Base-by-base conservation (phyloP, 2,888 invertebrate genomes). In the Apodemia zela region DNA sequence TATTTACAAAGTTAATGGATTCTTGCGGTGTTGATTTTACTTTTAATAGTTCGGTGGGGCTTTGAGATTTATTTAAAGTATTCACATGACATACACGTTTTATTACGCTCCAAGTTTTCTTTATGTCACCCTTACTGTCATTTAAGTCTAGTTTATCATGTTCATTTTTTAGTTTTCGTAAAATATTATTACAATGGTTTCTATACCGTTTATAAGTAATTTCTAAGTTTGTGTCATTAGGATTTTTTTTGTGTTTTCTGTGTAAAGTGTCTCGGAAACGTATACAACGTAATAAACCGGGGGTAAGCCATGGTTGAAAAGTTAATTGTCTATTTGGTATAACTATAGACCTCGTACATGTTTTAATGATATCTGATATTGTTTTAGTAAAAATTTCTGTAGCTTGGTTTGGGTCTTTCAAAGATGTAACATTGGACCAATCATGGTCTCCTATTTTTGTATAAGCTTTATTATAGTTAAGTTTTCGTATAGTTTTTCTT, bases 361-460 rank as follows among this genome's bases (percentile, higher is more conserved):
- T 10, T 33, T 59, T 45, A 29, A 47, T 10, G 21, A 47, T 18
- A 59, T 63, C 63, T 18, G 63, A 47, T 59, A 59, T 25, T 33
- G 33, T 15, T 42, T 35, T 1, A 59, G 13, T 59, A 59, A 29
- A 59, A 35, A 59, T 15, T 35, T 64, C 17, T 49, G 51, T 15
- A 2, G 49, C 49, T 35, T 18, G 21, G 17, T 57, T 60, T n/a
- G 57, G 60, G 51, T 60, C 21, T 54, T 60, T 51, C 18, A 35
- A 21, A 18, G 25, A 42, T 13, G 2, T 33, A 7, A 45, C 45
- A 18, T 49, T 18, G 11, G 0, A 11, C 49, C 49, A 49, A 11
- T 49, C 15, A 18, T 18, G 1, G 3, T 18, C 3, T 13, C 10
- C 1, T 2, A 51, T 49, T 58, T 61, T 11, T 15, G 17, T 35